Conservation (phyloP, 1,140 invertebrate genomes). For the Phocides pigmalion region DNA sequence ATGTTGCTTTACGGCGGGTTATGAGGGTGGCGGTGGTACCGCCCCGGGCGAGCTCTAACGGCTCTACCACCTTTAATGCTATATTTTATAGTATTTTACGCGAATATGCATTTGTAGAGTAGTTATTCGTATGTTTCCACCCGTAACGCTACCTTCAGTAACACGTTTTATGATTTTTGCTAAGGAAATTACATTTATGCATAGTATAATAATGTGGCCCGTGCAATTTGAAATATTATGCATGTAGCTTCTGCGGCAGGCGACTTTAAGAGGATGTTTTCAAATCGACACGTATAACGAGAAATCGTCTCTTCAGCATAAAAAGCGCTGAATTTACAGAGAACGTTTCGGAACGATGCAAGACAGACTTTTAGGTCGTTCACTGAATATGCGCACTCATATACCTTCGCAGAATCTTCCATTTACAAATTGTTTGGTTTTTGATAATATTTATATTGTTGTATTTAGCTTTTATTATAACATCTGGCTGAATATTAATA, state of each 20-base stretch:
- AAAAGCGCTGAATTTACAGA: slow-evolving; percentile 29
- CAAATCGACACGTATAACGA: slow-evolving; percentile 33
- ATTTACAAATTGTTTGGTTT: slow-evolving; percentile 11
- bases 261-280: slow-evolving; percentile 28
- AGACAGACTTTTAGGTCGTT: slow-evolving; percentile 24
- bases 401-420: slow-evolving; percentile 11
- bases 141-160: slow-evolving; percentile 7
- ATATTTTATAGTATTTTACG: no score
- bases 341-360: slow-evolving; percentile 23
- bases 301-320: slow-evolving; percentile 32
- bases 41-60: no score
- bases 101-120: background rate
- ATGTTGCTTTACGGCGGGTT: no score
- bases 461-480: background rate
- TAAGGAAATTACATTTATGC: slow-evolving; percentile 28
- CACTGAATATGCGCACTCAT: slow-evolving; percentile 12
- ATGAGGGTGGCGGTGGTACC: no score
- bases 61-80: no score
- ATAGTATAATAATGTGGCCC: slow-evolving; percentile 27
- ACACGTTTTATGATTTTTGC: slow-evolving; percentile 19
- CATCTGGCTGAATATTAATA: no score
- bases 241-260: slow-evolving; percentile 18
- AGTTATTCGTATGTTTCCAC: background rate
- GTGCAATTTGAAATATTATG: slow-evolving; percentile 27
- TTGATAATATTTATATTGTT: background rate